Base-by-base conservation (phyloP, 2,797 vertebrate species). In the Centropyge bicolor region DNA sequence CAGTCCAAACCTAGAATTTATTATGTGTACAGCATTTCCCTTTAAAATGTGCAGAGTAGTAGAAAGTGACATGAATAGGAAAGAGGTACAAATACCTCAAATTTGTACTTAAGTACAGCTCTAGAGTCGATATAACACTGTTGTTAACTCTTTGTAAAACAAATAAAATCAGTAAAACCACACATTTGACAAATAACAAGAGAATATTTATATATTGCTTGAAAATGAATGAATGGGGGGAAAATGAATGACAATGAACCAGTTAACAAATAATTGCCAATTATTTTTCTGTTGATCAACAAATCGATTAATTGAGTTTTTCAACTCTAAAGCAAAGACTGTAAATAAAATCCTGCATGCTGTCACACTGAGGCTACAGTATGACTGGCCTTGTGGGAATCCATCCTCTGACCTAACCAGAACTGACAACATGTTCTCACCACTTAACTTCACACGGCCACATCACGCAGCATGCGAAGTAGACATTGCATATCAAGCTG, bases 401-500 rank as follows among this genome's bases (percentile, higher is more conserved):
- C 67, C 36, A 11, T 66, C 66, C 76, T 76, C 27, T 76, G 31
- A 88, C 82, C 74, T 75, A 67, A 90, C 52, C 72, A 83, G 24
- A 80, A 64, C 40, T 43, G 74, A 85, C 81, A 81, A 51, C 86
- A 78, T 73, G 87, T 81, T 91, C 84, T 77, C 45, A 1, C 81
- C 84, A 81, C 80, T 87, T 84, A 78, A 76, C 84, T 72, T 72
- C 79, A 83, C 61, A 45, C 1, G 20, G 57, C 75, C 78, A 22
- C 69, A 57, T 78, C 82, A 52, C 57, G 70, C 62, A 66, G 75
- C 60, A 55, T 84, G 79, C 88, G 82, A 87, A 83, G 87, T 55
- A 82, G 83, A 86, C 86, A 46, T 76, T 81, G 59, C 85, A 69
- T 71, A 88, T 90, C 89, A 91, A 91, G 88, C 88, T 88, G 90